Conservation (phyloP, 2,113 vertebrate species). For the Oostethus manadensis region DNA sequence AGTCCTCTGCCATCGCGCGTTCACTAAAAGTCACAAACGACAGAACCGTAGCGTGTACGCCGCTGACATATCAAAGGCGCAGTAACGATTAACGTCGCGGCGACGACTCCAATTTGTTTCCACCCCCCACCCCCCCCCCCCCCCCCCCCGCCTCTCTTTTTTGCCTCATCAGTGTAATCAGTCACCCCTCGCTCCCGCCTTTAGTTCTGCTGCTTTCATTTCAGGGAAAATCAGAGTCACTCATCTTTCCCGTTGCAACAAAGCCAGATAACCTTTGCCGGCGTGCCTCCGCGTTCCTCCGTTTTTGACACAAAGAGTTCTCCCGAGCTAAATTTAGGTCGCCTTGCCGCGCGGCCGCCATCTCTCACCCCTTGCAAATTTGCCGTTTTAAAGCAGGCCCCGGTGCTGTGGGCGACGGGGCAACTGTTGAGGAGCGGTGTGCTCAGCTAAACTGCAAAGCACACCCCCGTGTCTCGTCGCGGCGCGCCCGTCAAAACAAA, state of each 20-base stretch:
- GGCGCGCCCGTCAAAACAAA: constrained; percentile 60
- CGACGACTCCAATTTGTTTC: constrained; percentile 81
- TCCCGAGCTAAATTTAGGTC: constrained; percentile 56
- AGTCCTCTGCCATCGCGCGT: constrained; percentile 86
- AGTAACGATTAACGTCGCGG: constrained; percentile 86
- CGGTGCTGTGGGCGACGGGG: constrained; percentile 50
- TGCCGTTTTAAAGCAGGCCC: constrained; percentile 43
- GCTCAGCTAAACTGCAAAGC: constrained; percentile 65
- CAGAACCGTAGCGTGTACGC: constrained; percentile 81
- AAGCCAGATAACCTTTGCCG: constrained; percentile 47
- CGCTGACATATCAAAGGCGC: constrained; percentile 87
- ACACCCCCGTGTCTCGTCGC: constrained; percentile 58
- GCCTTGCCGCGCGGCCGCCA: constrained; percentile 49
- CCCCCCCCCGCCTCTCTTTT: constrained; percentile 32
- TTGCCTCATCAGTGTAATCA: constrained; percentile 53
- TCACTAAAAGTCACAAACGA: constrained; percentile 90
- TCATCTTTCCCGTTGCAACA: constrained; percentile 46
- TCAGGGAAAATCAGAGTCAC: constrained; percentile 35
- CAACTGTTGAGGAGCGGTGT: constrained; percentile 51
- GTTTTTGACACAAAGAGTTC: constrained; percentile 40
- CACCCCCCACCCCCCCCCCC: constrained; percentile 30
- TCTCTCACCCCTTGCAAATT: constrained; percentile 36
- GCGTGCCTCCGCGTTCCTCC: constrained; percentile 42
- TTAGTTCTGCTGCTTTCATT: constrained; percentile 54
- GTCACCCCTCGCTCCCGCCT: constrained; percentile 39